Conservation (phyloP, 2,113 vertebrate species). For the Platichthys flesus region DNA sequence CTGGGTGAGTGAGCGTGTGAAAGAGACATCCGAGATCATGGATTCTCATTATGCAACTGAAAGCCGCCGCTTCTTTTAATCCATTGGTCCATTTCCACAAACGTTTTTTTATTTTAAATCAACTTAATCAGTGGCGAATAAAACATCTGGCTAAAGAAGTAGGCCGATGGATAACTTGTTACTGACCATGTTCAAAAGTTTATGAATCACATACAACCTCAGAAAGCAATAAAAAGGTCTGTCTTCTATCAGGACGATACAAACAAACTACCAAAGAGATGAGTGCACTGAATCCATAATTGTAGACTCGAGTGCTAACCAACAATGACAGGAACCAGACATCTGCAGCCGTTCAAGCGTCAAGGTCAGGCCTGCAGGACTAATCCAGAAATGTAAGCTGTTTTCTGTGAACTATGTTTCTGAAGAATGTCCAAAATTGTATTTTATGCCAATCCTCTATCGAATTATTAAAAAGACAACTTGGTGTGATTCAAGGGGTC, state of each 20-base stretch:
- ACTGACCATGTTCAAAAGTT: not conserved
- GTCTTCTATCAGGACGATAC: not conserved
- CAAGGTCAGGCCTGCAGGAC: slow-evolving; percentile 14
- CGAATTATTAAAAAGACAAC: not conserved
- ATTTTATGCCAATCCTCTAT: not conserved
- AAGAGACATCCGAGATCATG: slow-evolving; percentile 19
- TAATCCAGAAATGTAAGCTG: not conserved
- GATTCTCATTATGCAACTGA: not conserved
- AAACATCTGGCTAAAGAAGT: not conserved
- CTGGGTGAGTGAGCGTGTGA: slow-evolving; percentile 1
- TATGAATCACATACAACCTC: not conserved
- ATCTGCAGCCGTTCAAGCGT: slow-evolving; percentile 3
- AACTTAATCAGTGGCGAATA: not conserved
- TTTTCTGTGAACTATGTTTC: not conserved
- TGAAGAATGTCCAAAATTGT: not conserved
- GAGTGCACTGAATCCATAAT: not conserved
- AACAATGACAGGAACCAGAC: not conserved
- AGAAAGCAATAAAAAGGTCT: not conserved
- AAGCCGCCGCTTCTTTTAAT: not conserved
- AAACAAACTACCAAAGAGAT: not conserved
- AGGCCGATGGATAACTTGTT: not conserved
- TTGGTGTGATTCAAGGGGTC: not conserved
- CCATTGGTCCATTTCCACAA: not conserved
- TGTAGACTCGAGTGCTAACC: not conserved
- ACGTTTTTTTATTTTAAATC: not conserved